Base-by-base conservation (phyloP, 2,113 vertebrate genomes). In the Takifugu bimaculatus region DNA sequence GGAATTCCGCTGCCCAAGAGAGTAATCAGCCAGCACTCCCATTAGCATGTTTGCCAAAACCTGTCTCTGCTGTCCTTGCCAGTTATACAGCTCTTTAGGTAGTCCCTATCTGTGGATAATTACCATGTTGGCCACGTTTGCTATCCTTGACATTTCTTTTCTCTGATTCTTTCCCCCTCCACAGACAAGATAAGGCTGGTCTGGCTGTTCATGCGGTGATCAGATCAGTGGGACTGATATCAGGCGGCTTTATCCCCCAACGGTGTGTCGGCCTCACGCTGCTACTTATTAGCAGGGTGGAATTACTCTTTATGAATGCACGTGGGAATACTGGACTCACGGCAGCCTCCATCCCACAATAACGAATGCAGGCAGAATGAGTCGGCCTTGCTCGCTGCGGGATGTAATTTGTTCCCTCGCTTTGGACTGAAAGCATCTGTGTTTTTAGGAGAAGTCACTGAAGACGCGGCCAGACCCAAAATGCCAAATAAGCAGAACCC, bases 91-190 rank as follows among this genome's bases (percentile, higher is more conserved):
- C 70, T 75, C 72, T 81, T 75, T 61, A 80, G 73, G 63, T 78
- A 72, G 56, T 57, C 50, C 27, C 44, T 58, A 60, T 78, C 72
- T 77, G 51, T 47, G 59, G 75, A 78, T 89, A 90, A 91, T 91
- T 88, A 87, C 75, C 77, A 74, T 55, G 72, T 82, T 83, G 82
- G 74, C 67, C 61, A 50, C 85, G 84, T 88, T 91, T 85, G 74
- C 82, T 60, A 86, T 85, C 75, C 68, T 66, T 86, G 89, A 84
- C 86, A 88, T 85, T 85, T 85, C 74, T 70, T 81, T 88, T 88
- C 73, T 85, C 63, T 76, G 67, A 75, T 79, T 87, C 59, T 76
- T 60, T 74, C 74, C 61, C 48, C 7, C 60, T 78, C 72, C 4
- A 9, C 71, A 72, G 75, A 87, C 82, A 85, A 80, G 86, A 89